Base-by-base conservation (phyloP, 2,113 vertebrate species). In the Bujurquina vittata region DNA sequence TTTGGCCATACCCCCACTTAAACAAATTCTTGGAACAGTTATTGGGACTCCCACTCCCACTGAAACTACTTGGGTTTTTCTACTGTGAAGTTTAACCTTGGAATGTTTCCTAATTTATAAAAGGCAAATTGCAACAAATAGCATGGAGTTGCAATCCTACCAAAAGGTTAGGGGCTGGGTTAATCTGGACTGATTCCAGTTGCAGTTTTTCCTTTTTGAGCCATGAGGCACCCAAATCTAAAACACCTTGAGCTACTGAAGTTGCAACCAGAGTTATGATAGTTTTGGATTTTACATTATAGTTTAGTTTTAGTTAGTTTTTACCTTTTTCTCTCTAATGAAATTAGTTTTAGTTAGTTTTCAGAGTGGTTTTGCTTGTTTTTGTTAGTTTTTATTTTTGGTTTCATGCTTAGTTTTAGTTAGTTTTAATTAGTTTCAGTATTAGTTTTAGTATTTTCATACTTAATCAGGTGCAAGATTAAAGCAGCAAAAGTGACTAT, bases 11-110 rank as follows among this genome's bases (percentile, higher is more conserved):
- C 72, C 63, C 52, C 55, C 55, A 35, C 77, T 59, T 56, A 40
- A 80, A 87, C 75, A 88, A 61, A 90, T 83, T 87, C 76, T 82
- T 79, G 82, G 80, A 84, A 54, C 84, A 84, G 86, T 59, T 76
- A 63, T 83, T 26, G 33, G 31, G 33, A 46, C 83, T 90, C 73
- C 65, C 81, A 90, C 85, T 85, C 80, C 83, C 77, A 52, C 58
- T 73, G 49, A 79, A 80, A 78, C 59, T 26, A 4, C 58, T 72
- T 79, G 37, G 58, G 57, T 18, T 86, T 82, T 85, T 80, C 69
- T 37, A 59, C 56, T 61, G n/a, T 74, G 52, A 84, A 52, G 22
- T 22, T 74, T 35, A 46, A 74, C 57, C 14, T 63, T 77, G 81
- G 49, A 77, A 55, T 15, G n/a, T 49, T 57, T 81, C 58, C 23